Conservation (phyloP, 2,113 vertebrate species). For the Xenus cinereus region DNA sequence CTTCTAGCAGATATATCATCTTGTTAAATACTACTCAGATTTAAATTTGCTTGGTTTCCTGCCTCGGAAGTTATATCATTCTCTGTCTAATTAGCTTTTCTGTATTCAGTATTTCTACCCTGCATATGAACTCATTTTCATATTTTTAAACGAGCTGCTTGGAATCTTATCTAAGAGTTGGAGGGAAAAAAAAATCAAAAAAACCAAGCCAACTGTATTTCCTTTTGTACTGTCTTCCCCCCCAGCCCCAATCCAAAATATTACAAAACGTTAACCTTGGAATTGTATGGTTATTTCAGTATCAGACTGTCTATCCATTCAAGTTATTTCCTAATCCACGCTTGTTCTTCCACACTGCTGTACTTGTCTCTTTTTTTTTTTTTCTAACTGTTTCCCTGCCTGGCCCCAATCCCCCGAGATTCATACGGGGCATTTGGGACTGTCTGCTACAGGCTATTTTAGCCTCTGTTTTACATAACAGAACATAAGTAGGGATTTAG, state of each 20-base stretch:
- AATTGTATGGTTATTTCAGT: not conserved
- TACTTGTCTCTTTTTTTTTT: not conserved
- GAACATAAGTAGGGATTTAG: constrained; percentile 55
- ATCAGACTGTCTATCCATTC: not conserved
- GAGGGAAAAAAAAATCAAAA: not conserved
- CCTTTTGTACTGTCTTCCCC: not conserved
- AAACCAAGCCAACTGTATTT: not conserved
- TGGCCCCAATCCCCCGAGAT: not conserved
- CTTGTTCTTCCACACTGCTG: not conserved
- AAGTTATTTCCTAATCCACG: not conserved
- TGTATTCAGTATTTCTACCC: not conserved
- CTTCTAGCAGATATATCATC: not conserved
- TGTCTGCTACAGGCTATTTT: constrained; percentile 22
- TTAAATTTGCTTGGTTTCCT: not conserved
- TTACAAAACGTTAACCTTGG: not conserved
- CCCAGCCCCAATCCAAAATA: not conserved
- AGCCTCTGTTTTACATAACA: constrained; percentile 49
- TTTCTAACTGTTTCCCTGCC: too few relatives aligned
- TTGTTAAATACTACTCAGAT: not conserved
- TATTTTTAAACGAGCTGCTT: not conserved
- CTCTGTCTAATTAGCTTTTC: not conserved
- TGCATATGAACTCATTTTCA: not conserved
- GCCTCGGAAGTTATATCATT: not conserved
- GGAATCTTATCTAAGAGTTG: not conserved
- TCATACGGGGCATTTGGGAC: not conserved